These are phyloP conservation scores for Heliconius charithonia DNA, from an alignment of 2,888 invertebrate species.

Conservation along the genomic window DNA sequence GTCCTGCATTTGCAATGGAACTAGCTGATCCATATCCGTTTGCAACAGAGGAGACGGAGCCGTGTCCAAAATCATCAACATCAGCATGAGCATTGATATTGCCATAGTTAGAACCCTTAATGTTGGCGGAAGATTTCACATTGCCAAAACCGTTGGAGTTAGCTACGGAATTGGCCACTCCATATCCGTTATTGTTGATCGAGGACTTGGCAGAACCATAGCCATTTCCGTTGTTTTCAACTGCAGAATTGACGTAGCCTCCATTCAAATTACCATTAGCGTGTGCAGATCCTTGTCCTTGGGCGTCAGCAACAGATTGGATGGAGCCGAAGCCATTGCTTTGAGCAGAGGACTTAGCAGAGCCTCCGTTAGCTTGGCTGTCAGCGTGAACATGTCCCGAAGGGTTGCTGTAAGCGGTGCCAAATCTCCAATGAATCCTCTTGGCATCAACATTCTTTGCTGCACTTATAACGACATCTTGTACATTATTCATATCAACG, in stretches of 20 bases:
- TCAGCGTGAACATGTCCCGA: conserved; percentile 52
- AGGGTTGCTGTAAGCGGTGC: conserved; percentile 66
- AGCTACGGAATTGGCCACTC: conserved; percentile 46
- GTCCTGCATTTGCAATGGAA: conserved; percentile 51
- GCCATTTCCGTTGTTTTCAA: conserved; percentile 53
- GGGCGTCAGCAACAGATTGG: conserved; percentile 57
- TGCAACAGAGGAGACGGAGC: conserved; percentile 44
- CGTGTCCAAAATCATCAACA: conserved; percentile 42
- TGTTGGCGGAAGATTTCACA: conserved; percentile 49
- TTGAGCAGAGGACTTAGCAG: conserved; percentile 53
- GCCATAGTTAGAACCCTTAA: conserved; percentile 45
- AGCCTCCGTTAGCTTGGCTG: conserved; percentile 52
- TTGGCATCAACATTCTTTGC: conserved; percentile 58
- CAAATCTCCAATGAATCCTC: conserved; percentile 71
- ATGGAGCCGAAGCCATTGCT: conserved; percentile 54
- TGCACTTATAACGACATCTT: conserved; percentile 57
- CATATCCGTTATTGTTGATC: conserved; percentile 51
- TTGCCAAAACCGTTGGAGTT: conserved; percentile 44
- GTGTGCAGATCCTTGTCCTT: conserved; percentile 57
- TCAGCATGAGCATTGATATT: conserved; percentile 45
- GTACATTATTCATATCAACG: conserved; percentile 59
- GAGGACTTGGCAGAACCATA: conserved; percentile 52
- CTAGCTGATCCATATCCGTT: conserved; percentile 54
- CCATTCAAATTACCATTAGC: conserved; percentile 60
- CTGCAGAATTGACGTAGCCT: conserved; percentile 57